A percentile compares a stretch with the other conserved stretches of the same genome.
phyloP scores from a whole-genome alignment of 2,113 vertebrate species.

The Smithornis capensis region DNA sequence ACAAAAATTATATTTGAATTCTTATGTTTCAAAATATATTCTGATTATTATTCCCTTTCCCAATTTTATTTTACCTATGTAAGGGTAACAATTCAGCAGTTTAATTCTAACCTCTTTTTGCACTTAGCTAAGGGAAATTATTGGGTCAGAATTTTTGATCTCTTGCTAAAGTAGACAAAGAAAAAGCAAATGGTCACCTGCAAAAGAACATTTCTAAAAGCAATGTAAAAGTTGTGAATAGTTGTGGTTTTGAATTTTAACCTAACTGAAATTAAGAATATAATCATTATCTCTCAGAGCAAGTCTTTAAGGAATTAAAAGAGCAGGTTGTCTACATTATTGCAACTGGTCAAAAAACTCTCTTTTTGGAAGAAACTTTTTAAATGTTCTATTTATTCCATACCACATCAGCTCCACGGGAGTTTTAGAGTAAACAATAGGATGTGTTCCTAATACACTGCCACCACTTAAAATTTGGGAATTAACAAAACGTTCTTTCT shows the following conservation, averaged over 20 bases:
- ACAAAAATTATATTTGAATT: neutral
- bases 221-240: neutral
- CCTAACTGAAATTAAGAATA: neutral
- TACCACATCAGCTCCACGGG: neutral
- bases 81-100: neutral
- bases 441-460: neutral
- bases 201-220: neutral
- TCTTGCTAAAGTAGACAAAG: neutral
- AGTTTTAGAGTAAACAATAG: neutral
- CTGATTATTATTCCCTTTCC: neutral
- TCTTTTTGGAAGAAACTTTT: neutral
- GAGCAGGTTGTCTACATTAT: neutral
- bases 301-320: neutral
- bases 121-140: neutral
- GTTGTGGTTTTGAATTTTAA: neutral
- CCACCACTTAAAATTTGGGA: neutral
- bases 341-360: neutral
- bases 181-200: neutral
- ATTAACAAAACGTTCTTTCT: neutral
- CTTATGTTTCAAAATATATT: neutral
- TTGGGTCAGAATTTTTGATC: neutral
- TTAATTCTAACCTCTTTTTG: neutral
- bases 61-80: neutral
- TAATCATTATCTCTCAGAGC: neutral
- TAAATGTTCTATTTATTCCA: neutral